phyloP scores from a whole-genome alignment of 92 coral and sea anemone genomes.

The Siderastrea radians region DNA sequence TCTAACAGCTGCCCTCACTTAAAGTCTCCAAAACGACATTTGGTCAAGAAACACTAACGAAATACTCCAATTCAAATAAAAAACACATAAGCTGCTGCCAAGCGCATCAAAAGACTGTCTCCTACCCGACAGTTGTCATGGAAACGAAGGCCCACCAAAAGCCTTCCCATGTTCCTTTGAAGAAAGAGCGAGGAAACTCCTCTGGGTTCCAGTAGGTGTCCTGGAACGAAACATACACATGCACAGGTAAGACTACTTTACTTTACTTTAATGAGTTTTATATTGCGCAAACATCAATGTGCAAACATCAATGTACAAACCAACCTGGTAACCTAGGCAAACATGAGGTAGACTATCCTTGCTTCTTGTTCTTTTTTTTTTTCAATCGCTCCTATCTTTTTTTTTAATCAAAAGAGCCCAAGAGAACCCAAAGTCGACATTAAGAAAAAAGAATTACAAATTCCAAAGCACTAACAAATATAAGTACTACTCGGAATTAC shows the following conservation, averaged over 20 bases:
- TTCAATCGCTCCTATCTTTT: no score
- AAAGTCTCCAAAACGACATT: background rate
- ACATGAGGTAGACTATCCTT: background rate
- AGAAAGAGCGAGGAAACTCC: constrained; percentile 98
- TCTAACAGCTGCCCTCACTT: no score
- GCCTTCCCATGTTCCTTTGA: constrained; percentile 99
- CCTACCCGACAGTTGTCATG: constrained; percentile 99
- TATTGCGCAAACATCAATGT: no score
- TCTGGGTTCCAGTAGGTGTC: constrained; percentile 99
- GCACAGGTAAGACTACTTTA: background rate
- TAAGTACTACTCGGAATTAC: no score
- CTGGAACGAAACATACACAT: constrained; percentile 28
- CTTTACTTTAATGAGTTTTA: no score
- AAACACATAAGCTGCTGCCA: background rate
- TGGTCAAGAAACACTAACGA: no score
- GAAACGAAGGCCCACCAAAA: constrained; percentile 99
- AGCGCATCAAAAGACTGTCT: background rate
- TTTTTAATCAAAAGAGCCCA: no score
- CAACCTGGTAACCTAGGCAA: background rate
- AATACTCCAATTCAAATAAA: no score
- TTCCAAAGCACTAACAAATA: no score
- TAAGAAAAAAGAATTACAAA: no score
- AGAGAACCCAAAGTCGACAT: no score
- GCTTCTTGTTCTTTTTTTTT: no score
- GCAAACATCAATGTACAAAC: background rate